Conservation (phyloP, 2,797 vertebrate species). For the Holocentrus rufus region DNA sequence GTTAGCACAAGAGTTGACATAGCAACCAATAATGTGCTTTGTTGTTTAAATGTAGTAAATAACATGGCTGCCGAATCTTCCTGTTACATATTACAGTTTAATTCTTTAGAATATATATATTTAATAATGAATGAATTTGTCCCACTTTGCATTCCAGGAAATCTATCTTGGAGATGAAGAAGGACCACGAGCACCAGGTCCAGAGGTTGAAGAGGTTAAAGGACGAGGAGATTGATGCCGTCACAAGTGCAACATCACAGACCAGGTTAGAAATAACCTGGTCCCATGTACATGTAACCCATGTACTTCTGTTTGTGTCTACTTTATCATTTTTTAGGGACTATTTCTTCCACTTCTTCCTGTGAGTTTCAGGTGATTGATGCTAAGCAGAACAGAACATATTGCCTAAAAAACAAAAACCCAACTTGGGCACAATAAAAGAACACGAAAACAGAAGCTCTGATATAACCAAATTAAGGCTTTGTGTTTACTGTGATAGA, state of each 20-base stretch:
- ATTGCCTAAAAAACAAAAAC: too few relatives aligned
- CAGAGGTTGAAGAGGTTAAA: conserved; percentile 87
- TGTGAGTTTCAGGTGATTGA: too few relatives aligned
- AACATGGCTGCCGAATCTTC: not conserved
- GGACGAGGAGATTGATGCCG: conserved; percentile 90
- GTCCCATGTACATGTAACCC: too few relatives aligned
- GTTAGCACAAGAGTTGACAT: not conserved
- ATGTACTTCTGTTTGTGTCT: too few relatives aligned
- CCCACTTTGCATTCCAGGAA: conserved; percentile 68
- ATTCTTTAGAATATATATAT: not conserved
- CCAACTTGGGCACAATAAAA: too few relatives aligned
- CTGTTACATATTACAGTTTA: not conserved
- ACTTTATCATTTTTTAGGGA: too few relatives aligned
- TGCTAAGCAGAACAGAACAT: too few relatives aligned
- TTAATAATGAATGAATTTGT: not conserved
- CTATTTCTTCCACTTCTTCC: too few relatives aligned
- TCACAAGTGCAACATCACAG: conserved; percentile 91
- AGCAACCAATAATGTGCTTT: not conserved
- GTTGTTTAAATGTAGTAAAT: not conserved
- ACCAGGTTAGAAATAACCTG: conserved; percentile 87
- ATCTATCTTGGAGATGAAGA: conserved; percentile 90
- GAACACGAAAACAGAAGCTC: too few relatives aligned
- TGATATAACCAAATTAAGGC: too few relatives aligned
- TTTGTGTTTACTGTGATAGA: too few relatives aligned
- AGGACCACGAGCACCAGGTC: conserved; percentile 90